Evolutionary conservation across 2,113 vertebrate species (phyloP).

Genomic region (Ptyas mucosa): DNA sequence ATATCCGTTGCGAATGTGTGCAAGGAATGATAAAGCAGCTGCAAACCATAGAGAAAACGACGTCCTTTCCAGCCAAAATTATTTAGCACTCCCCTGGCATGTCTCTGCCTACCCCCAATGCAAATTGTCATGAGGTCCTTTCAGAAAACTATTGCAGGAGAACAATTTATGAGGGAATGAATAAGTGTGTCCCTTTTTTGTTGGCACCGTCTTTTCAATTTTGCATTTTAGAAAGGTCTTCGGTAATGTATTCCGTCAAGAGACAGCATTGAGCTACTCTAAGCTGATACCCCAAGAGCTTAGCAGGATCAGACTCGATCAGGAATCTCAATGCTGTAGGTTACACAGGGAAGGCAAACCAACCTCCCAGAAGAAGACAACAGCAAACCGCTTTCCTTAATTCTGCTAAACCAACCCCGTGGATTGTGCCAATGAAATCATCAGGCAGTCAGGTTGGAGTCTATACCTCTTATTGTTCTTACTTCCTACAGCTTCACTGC

Average conservation of each 20-base stretch:
- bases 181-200: neutral
- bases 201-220: neutral
- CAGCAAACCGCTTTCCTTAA: neutral
- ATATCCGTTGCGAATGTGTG: conserved; percentile 12
- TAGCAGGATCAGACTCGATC: neutral
- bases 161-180: neutral
- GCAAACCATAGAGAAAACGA: neutral
- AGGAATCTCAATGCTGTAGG: neutral
- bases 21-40: conserved; percentile 10
- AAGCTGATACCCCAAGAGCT: neutral
- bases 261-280: neutral
- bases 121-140: neutral
- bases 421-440: neutral
- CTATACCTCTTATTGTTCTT: neutral
- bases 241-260: neutral
- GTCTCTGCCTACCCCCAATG: neutral
- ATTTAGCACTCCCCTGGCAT: neutral
- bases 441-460: neutral
- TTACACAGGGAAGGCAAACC: neutral
- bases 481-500: neutral
- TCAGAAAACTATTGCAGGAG: neutral
- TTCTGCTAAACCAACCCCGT: neutral
- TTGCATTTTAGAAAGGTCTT: neutral
- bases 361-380: neutral
- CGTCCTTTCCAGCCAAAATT: conserved; percentile 5